phyloP scores from a whole-genome alignment of 2,888 invertebrate genomes.

The Rosalia funebris region DNA sequence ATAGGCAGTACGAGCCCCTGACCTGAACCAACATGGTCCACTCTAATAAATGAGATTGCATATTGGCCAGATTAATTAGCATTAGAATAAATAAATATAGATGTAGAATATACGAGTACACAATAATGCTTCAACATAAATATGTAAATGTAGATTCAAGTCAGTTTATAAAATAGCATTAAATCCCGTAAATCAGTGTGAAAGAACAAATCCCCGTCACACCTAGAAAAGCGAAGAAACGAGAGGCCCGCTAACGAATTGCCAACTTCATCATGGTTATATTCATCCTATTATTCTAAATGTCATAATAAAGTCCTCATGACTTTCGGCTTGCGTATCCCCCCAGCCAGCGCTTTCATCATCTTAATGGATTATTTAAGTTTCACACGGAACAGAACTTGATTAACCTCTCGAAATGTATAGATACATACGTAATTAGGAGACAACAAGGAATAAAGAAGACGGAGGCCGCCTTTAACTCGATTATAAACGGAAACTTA shows the following conservation, averaged over 20 bases:
- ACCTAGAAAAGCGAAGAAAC: background rate
- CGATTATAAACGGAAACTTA: conserved; percentile 53
- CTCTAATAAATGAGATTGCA: too few relatives aligned
- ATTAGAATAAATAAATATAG: too few relatives aligned
- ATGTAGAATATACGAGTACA: too few relatives aligned
- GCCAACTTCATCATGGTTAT: background rate
- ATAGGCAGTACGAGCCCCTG: too few relatives aligned
- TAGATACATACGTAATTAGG: conserved; percentile 50
- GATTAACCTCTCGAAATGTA: conserved; percentile 49
- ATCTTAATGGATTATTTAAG: conserved; percentile 29
- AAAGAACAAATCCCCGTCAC: background rate
- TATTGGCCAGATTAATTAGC: too few relatives aligned
- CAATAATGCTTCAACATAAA: too few relatives aligned
- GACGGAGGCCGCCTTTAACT: conserved; percentile 36
- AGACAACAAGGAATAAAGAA: conserved; percentile 31
- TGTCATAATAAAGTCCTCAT: conserved; percentile 1
- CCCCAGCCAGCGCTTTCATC: background rate
- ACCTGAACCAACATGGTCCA: too few relatives aligned
- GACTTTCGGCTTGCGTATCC: background rate
- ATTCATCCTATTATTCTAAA: conserved; percentile 7
- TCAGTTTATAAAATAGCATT: too few relatives aligned
- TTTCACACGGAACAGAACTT: conserved; percentile 46
- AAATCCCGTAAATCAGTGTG: too few relatives aligned
- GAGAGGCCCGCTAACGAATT: background rate
- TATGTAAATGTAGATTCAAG: too few relatives aligned